These are phyloP conservation scores for Notothenia rossii DNA, from an alignment of 2,113 vertebrate species.

Conservation along the genomic window DNA sequence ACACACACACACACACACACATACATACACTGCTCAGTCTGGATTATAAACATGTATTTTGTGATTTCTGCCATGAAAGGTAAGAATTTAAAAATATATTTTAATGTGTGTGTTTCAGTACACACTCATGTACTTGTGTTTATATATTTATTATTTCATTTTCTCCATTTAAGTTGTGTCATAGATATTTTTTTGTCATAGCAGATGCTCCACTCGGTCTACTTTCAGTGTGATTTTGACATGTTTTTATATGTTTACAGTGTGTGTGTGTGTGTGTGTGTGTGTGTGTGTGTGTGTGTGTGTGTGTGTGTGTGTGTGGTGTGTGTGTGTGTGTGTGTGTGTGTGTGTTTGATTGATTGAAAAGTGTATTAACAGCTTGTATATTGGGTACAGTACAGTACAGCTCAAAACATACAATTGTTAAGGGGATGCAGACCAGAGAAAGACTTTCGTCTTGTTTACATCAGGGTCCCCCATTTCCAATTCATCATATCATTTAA, in stretches of 20 bases:
- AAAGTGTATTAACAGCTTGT: too few relatives aligned
- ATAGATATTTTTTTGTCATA: not conserved
- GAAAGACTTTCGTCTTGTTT: too few relatives aligned
- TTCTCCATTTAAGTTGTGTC: not conserved
- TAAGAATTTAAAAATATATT: constrained; percentile 55
- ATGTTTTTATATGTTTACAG: too few relatives aligned
- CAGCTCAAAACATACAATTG: too few relatives aligned
- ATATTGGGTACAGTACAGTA: too few relatives aligned
- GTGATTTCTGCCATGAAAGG: constrained; percentile 94
- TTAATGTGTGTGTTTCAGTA: not conserved
- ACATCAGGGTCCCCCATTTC: too few relatives aligned
- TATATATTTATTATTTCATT: not conserved
- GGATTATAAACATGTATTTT: constrained; percentile 89
- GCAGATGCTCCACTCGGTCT: constrained; percentile 10
- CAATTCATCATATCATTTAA: too few relatives aligned
- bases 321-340: not conserved
- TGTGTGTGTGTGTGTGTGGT: too few relatives aligned
- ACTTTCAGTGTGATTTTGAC: too few relatives aligned
- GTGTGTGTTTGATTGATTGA: too few relatives aligned
- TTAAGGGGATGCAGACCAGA: too few relatives aligned
- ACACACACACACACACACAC: constrained; percentile 2
- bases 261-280: not conserved
- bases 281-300: too few relatives aligned
- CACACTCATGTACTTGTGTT: not conserved
- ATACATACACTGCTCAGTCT: constrained; percentile 5